These are phyloP conservation scores for Phragmatobia fuliginosa DNA, from an alignment of 2,888 invertebrate genomes.

Conservation along the genomic window DNA sequence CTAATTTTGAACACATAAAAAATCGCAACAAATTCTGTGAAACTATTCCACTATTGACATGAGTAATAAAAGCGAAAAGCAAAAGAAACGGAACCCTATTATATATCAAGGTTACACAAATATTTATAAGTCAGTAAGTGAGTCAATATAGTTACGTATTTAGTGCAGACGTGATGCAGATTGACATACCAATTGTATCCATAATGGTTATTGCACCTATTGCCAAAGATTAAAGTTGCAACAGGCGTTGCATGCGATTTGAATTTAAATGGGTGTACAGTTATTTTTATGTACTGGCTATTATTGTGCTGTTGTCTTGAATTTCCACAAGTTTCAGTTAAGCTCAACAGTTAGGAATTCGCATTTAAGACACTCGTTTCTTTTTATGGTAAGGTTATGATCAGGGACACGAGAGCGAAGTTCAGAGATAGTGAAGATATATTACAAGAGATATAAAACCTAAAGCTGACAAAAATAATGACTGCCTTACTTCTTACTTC, in stretches of 20 bases:
- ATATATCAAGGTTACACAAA: conserved; percentile 63
- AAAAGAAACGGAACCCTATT: conserved; percentile 14
- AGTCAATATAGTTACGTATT: conserved; percentile 69
- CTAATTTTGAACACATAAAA: not conserved
- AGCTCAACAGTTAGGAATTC: not conserved
- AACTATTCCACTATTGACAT: not conserved
- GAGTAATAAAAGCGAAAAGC: conserved; percentile 7
- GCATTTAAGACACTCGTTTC: not conserved
- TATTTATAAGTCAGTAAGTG: conserved; percentile 62
- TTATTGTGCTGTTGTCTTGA: not conserved
- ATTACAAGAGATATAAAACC: not conserved
- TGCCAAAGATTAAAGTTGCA: conserved; percentile 57
- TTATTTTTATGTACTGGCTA: conserved; percentile 24
- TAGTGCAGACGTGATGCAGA: conserved; percentile 67
- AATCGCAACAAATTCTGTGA: not conserved
- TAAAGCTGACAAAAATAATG: not conserved
- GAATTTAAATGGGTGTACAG: conserved; percentile 43
- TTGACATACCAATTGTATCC: conserved; percentile 59
- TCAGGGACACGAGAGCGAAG: not conserved
- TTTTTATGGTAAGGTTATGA: not conserved
- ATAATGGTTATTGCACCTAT: conserved; percentile 58
- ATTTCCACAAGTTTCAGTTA: not conserved
- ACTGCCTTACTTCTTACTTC: not conserved
- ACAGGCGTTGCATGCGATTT: conserved; percentile 38
- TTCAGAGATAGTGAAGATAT: not conserved